These are phyloP conservation scores for Triops longicaudatus DNA, from an alignment of 1,140 invertebrate species.

Conservation along the genomic window DNA sequence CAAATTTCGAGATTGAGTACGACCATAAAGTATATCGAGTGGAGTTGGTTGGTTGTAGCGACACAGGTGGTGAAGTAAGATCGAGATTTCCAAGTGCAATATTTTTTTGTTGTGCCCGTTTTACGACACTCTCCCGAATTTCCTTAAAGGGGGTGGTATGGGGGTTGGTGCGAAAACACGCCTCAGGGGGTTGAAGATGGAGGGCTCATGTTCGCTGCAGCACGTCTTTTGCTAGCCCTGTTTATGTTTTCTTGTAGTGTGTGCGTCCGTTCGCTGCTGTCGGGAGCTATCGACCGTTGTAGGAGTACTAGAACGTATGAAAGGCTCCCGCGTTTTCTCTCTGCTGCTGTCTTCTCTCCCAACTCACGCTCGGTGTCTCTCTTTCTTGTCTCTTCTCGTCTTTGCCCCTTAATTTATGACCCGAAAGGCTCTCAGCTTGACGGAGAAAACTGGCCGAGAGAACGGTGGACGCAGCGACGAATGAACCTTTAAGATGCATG, in stretches of 20 bases:
- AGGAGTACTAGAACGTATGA: too few species aligned
- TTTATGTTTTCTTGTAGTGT: slow-evolving; percentile 3
- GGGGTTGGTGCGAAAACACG: neutral
- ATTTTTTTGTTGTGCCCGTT: neutral
- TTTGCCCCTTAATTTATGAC: neutral
- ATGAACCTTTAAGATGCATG: slow-evolving; percentile 1
- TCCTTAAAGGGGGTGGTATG: neutral
- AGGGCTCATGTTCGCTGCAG: neutral
- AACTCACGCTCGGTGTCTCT: too few species aligned
- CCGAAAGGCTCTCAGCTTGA: neutral
- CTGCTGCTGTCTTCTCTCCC: too few species aligned
- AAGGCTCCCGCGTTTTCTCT: too few species aligned
- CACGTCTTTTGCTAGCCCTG: neutral
- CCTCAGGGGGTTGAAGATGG: neutral
- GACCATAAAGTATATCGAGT: neutral
- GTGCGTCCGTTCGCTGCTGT: neutral
- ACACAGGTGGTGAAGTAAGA: slow-evolving; percentile 4
- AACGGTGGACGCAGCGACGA: neutral
- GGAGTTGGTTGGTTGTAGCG: neutral
- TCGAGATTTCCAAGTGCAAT: neutral
- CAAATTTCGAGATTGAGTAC: neutral
- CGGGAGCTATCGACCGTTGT: neutral
- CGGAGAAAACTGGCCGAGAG: neutral
- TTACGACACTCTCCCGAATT: neutral
- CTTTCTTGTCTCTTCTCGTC: neutral